Percentiles rank a stretch among this genome's conserved stretches.
These are phyloP conservation scores for Quadriops clusia DNA, from an alignment of 2,888 invertebrate species.

Conservation along the genomic window DNA sequence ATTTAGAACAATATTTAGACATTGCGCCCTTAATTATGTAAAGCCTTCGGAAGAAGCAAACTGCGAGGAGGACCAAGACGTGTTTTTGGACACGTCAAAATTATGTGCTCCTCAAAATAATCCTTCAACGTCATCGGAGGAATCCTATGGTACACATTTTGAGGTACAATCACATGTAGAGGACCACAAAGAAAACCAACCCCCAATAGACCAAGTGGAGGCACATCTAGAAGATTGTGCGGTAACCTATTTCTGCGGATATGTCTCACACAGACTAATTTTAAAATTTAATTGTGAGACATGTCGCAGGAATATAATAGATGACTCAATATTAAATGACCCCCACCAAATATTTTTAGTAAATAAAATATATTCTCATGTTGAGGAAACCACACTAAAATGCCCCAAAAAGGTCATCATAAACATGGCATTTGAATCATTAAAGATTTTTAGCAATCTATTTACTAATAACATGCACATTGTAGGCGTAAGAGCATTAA, in stretches of 20 bases:
- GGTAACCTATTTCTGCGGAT: slow-evolving; percentile 18
- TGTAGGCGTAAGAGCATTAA: no score
- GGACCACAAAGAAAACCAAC: neutral
- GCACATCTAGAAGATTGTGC: slow-evolving; percentile 14
- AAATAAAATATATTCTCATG: slow-evolving; percentile 16
- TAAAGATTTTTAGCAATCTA: no score
- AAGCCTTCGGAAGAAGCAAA: slow-evolving; percentile 8
- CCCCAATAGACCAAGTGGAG: neutral
- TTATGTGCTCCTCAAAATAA: no score
- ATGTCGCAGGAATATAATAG: slow-evolving; percentile 6
- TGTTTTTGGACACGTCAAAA: neutral
- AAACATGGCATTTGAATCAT: no score
- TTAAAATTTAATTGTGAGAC: slow-evolving; percentile 14
- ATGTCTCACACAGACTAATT: slow-evolving; percentile 14
- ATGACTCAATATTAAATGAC: slow-evolving; percentile 10
- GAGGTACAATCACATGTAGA: no score
- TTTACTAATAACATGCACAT: no score
- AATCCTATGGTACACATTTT: no score
- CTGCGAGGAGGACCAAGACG: slow-evolving; percentile 6
- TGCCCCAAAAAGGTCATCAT: no score
- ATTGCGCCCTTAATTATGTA: slow-evolving; percentile 7
- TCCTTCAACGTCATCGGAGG: no score
- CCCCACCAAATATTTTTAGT: slow-evolving; percentile 16
- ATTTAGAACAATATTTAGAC: slow-evolving; percentile 9
- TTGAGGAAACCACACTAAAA: no score